These are phyloP conservation scores for Bombus difficillimus DNA, from an alignment of 1,140 invertebrate species.

Conservation along the genomic window DNA sequence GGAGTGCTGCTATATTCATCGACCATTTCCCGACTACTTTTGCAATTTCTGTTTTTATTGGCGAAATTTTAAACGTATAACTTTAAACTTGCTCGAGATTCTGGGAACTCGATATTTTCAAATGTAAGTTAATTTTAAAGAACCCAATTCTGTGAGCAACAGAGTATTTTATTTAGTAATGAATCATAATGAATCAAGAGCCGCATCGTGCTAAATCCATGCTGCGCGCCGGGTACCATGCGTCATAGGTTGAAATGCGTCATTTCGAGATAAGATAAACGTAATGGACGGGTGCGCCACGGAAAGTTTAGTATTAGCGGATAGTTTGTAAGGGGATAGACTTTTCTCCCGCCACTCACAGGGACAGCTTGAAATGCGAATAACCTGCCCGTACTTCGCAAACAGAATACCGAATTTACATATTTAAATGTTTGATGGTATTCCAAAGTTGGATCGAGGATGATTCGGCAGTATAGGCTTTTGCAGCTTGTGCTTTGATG, in stretches of 20 bases:
- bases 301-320: constrained; percentile 20
- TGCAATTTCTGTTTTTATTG: no score
- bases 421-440: neutral
- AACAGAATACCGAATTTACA: neutral
- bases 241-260: constrained; percentile 15
- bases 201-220: neutral
- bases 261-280: constrained; percentile 27
- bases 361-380: neutral
- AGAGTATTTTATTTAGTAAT: neutral
- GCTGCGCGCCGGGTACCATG: constrained; percentile 3
- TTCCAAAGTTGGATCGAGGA: neutral
- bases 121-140: neutral
- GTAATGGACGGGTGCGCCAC: constrained; percentile 12
- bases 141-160: no score
- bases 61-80: no score
- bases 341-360: neutral
- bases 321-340: neutral
- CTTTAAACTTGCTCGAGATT: no score
- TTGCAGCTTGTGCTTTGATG: neutral
- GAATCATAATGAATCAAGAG: constrained; percentile 12
- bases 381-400: no score
- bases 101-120: neutral
- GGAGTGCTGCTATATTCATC: no score
- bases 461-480: neutral
- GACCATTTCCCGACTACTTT: no score